A percentile compares a stretch with the other conserved stretches of the same genome.
phyloP scores from a whole-genome alignment of 2,113 vertebrate genomes.

The Rhadina sibilatrix region DNA sequence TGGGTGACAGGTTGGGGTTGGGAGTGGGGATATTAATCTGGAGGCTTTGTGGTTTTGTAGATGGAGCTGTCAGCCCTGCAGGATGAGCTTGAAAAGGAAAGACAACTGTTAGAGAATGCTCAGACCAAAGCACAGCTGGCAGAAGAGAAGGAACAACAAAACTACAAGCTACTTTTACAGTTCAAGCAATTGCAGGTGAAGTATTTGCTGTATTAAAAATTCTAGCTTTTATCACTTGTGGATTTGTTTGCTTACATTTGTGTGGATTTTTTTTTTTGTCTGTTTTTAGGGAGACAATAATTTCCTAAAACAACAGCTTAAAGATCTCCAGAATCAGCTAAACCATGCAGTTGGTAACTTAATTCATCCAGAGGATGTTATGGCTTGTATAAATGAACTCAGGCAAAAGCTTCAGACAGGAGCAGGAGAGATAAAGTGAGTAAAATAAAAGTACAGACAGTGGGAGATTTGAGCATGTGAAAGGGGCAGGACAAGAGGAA shows the following conservation, averaged over 20 bases:
- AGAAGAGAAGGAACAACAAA: constrained; percentile 77
- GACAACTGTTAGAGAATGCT: constrained; percentile 73
- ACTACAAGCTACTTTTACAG: constrained; percentile 69
- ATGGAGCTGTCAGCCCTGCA: constrained; percentile 77
- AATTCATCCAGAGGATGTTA: constrained; percentile 74
- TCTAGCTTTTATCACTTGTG: background rate
- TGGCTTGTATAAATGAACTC: constrained; percentile 70
- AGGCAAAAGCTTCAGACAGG: constrained; percentile 71
- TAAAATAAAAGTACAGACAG: background rate
- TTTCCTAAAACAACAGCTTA: constrained; percentile 75
- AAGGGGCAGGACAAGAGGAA: background rate
- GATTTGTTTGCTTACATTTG: background rate
- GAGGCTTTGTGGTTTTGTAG: constrained; percentile 55
- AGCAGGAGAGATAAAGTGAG: constrained; percentile 73
- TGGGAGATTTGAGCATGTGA: background rate
- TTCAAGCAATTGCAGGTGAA: constrained; percentile 78
- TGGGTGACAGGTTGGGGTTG: background rate
- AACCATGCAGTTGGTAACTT: constrained; percentile 62
- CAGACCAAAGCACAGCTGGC: constrained; percentile 70
- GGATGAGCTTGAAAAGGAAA: constrained; percentile 79
- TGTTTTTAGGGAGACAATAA: constrained; percentile 72
- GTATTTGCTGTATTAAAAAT: background rate
- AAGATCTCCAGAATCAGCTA: constrained; percentile 74
- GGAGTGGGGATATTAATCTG: background rate
- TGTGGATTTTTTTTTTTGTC: background rate